Base-by-base conservation (phyloP, 1,140 invertebrate genomes). In the Mylabris phalerata region DNA sequence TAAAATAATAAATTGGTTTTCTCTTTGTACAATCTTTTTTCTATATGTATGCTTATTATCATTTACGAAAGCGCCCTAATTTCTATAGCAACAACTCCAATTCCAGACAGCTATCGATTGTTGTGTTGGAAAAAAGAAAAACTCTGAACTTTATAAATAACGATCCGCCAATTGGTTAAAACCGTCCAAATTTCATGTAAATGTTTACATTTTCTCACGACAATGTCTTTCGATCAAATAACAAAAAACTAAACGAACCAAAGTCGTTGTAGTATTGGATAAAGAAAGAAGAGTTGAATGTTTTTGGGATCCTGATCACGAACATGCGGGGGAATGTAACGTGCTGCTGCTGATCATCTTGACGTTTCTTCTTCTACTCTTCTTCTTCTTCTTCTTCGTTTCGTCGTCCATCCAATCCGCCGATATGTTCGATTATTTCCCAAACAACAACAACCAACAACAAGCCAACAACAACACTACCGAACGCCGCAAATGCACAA, bases 161-260 rank as follows among this genome's bases (percentile, higher is more conserved):
- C 32, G 4, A 32, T 32, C 32, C 4, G 7, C 32, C 7, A 32
- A 32, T 32, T 32, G 32, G 19, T 32, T 32, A 7, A 7, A 32
- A 32, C 32, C 32, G 42, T 13, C 55, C 39, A 32, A 24, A 45
- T 46, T 57, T 49, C 40, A 49, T 50, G 48, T 57, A 49, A 50
- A 44, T 59, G 48, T 59, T 59, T 47, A 49, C 57, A 59, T 59
- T 59, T 59, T 59, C 57, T 59, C 57, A 59, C 57, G 57, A 48
- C 45, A 43, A 10, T 10, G 39, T 10, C 39, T 40, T 11, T n/a
- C 11, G 9, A 42, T 42, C 41, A 42, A 42, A 10, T 4, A n/a
- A 42, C 9, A 42, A 42, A 11, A 42, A 42, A 42, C 41, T n/a
- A 10, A 42, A 42, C 9, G 41, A n/a, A n/a, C 41, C 9, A 10